Base-by-base conservation (phyloP, 1,140 invertebrate species). In the Drusus annulatus region DNA sequence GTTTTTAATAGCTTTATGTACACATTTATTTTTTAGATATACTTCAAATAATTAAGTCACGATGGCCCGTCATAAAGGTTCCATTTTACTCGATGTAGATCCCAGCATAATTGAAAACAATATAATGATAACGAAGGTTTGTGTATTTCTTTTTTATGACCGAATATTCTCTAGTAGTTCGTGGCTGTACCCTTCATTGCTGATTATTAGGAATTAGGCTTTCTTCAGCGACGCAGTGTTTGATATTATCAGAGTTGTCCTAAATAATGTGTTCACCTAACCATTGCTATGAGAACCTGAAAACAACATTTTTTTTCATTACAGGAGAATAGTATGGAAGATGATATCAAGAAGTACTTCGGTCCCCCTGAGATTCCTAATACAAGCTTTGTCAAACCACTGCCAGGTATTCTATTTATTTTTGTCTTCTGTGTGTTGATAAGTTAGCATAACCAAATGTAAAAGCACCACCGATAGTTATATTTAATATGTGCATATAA, bases 101-200 rank as follows among this genome's bases (percentile, higher is more conserved):
- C 88, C 87, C 0, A 84, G 86, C 25, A 90, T 90, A 68, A 87
- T 90, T 84, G 89, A 90, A 79, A 88, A 87, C 73, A 89, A 87
- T 82, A 89, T 90, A 86, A 86, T 85, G 79, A 88, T 90, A 75
- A 79, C 88, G 31, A 85, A 86, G 81, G 89, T 89, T 86, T 81
- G 60, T 85, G 75, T 31, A 36, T 60, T 54, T 31, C 25, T 5
- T 2, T 28, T 28, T 28, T 28, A n/a, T 28, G 25, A 28, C 25
- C 5, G 25, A 28, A 2, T 28, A 28, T 28, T 28, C 25, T 28
- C 25, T 28, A 28, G 25, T 28, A 28, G 25, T 28, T 2, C 25
- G 2, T 28, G 25, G 25, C 5, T 28, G 25, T 28, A 28, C 5
- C 25, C 25, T 28, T n/a, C n/a, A n/a, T n/a, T 28, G 5, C 25